A percentile compares a stretch with the other conserved stretches of the same genome.
These are phyloP conservation scores for Buphagus erythrorhynchus DNA, from an alignment of 2,797 vertebrate species.

Conservation along the genomic window DNA sequence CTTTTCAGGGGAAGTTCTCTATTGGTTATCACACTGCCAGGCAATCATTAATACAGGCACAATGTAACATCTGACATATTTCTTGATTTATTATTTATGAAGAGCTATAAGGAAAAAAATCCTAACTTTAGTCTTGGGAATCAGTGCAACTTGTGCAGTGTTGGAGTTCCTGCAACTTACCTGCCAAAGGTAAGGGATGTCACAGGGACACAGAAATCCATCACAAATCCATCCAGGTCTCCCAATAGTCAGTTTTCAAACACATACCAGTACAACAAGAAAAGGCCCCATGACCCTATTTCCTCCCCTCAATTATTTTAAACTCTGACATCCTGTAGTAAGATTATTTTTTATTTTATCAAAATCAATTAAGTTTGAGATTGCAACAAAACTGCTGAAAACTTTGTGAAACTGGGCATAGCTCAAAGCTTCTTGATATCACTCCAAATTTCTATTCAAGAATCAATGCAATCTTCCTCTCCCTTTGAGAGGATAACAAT, in stretches of 20 bases:
- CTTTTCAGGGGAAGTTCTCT: background rate
- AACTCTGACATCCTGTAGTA: fast-evolving
- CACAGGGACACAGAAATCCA: background rate
- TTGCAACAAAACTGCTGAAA: background rate
- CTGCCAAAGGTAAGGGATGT: background rate
- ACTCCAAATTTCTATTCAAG: background rate
- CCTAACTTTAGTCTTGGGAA: background rate
- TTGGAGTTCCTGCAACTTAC: background rate
- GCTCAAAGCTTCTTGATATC: background rate
- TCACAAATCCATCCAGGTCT: background rate
- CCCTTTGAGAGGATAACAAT: background rate
- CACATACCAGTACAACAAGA: fast-evolving
- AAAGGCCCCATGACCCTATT: fast-evolving
- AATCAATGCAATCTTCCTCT: background rate
- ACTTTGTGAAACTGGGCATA: background rate
- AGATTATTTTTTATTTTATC: background rate
- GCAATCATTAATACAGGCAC: constrained; percentile 12
- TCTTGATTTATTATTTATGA: background rate
- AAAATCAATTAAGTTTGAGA: background rate
- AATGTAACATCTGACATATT: background rate
- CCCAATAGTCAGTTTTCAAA: background rate
- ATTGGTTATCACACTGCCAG: background rate
- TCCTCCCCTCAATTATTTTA: background rate
- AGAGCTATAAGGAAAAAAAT: background rate
- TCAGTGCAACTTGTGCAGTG: background rate